Conservation (phyloP, 2,113 vertebrate species). For the Tringa solitaria region DNA sequence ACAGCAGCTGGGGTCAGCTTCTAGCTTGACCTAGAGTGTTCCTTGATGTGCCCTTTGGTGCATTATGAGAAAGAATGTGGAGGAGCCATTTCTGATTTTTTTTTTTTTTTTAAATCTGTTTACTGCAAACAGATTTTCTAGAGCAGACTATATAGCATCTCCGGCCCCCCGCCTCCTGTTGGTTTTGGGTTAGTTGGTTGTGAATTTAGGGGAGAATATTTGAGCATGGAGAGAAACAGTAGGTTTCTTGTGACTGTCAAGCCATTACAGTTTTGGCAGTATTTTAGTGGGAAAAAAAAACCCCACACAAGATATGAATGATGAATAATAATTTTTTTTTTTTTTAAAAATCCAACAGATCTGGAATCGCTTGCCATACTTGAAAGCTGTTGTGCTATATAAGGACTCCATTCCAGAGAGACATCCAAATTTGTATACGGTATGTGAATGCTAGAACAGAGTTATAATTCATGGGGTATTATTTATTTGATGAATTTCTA, state of each 20-base stretch:
- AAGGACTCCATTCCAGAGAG: conserved; percentile 67
- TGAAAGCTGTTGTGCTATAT: conserved; percentile 87
- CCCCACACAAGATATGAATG: not conserved
- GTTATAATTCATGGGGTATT: not conserved
- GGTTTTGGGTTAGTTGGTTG: not conserved
- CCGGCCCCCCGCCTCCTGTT: too few relatives aligned
- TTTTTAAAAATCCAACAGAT: conserved; percentile 69
- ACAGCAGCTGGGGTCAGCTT: not conserved
- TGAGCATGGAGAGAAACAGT: not conserved
- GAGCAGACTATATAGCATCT: not conserved
- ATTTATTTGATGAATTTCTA: not conserved
- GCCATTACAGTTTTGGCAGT: not conserved
- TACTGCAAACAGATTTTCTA: not conserved
- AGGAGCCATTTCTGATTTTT: not conserved
- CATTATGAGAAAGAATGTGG: not conserved
- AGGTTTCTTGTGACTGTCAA: not conserved
- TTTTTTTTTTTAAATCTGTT: not conserved
- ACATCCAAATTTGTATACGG: conserved; percentile 76
- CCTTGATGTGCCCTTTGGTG: not conserved
- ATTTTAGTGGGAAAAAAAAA: not conserved
- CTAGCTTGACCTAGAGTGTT: not conserved
- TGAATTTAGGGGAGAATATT: not conserved
- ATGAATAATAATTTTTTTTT: not conserved
- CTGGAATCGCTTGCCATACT: conserved; percentile 75
- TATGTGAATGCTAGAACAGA: conserved; percentile 43